A percentile compares a stretch with the other conserved stretches of the same genome.
These are phyloP conservation scores for Pseudomugil gertrudae DNA, from an alignment of 2,797 vertebrate species.

Conservation along the genomic window DNA sequence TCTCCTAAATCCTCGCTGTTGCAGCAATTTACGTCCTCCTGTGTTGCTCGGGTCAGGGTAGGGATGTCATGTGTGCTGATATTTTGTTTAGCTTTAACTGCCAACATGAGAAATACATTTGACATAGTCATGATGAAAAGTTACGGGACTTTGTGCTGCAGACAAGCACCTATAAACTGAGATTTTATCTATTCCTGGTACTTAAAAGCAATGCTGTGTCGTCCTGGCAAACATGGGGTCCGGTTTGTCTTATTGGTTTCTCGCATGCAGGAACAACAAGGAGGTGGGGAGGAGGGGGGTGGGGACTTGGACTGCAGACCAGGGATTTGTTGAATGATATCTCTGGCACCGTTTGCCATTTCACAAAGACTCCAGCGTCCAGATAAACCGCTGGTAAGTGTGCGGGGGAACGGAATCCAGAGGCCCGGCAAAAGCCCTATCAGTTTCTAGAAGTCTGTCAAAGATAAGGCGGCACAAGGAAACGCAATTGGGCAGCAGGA, in stretches of 20 bases:
- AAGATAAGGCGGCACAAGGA: constrained; percentile 78
- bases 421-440: constrained; percentile 72
- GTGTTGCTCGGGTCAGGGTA: neutral
- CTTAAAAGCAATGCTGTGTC: constrained; percentile 20
- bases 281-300: constrained; percentile 31
- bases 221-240: constrained; percentile 18
- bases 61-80: constrained; percentile 3
- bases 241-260: neutral
- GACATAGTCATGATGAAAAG: constrained; percentile 22
- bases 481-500: constrained; percentile 62
- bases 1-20: constrained; percentile 32
- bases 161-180: constrained; percentile 27
- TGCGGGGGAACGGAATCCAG: constrained; percentile 81
- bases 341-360: constrained; percentile 74
- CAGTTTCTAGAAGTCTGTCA: constrained; percentile 79
- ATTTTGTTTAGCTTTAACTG: constrained; percentile 16
- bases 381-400: constrained; percentile 81
- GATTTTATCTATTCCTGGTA: constrained; percentile 21
- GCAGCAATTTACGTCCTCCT: constrained; percentile 7
- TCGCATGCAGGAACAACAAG: constrained; percentile 36
- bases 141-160: constrained; percentile 7
- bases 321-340: constrained; percentile 71
- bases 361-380: constrained; percentile 76
- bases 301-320: constrained; percentile 53
- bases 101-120: constrained; percentile 21